These are phyloP conservation scores for Microcebus griseorufus DNA, from an alignment of 2,113 vertebrate species.

Conservation along the genomic window DNA sequence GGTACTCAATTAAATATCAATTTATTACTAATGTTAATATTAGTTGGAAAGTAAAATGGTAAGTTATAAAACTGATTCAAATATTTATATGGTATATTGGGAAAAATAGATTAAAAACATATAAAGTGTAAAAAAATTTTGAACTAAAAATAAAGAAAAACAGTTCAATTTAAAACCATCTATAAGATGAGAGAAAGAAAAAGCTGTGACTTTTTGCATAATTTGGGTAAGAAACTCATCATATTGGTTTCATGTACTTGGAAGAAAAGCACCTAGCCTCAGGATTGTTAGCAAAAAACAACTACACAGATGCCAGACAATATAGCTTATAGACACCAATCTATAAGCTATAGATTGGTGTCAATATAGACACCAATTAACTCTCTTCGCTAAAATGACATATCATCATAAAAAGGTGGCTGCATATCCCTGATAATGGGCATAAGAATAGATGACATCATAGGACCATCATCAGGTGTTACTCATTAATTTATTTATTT, in stretches of 20 bases:
- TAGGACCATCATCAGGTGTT: not conserved
- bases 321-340: not conserved
- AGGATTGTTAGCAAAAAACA: not conserved
- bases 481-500: not conserved
- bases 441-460: not conserved
- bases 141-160: not conserved
- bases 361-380: not conserved
- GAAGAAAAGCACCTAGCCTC: not conserved
- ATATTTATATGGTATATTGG: not conserved
- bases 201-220: not conserved
- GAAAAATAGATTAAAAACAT: not conserved
- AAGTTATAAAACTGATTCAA: not conserved
- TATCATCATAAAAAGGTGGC: not conserved
- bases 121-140: not conserved
- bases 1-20: not conserved
- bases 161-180: not conserved
- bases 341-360: no score
- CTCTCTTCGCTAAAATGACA: not conserved
- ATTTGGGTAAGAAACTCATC: not conserved
- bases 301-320: not conserved
- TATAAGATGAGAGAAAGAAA: not conserved
- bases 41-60: not conserved
- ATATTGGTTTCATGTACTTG: not conserved
- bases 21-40: not conserved
- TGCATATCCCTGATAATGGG: not conserved